Base-by-base conservation (phyloP, 2,113 vertebrate genomes). In the Calyptommatus sinebrachiatus region DNA sequence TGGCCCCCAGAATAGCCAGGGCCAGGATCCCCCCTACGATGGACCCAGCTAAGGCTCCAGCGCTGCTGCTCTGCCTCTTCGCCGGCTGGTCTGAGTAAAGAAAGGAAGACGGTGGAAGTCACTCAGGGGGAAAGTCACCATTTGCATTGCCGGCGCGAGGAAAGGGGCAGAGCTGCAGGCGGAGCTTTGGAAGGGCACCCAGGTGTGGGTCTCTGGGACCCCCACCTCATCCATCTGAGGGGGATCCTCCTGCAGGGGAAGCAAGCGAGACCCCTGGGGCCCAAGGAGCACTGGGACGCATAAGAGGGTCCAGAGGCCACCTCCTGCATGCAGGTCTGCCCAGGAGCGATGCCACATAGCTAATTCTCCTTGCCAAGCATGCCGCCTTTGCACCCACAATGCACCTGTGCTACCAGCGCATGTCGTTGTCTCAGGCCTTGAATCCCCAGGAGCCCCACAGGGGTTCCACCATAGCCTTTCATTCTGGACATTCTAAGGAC, bases 11-110 rank as follows among this genome's bases (percentile, higher is more conserved):
- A 88, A 97, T 89, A 80, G 96, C 92, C 77, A 97, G 85, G 85
- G 95, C 95, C 90, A 97, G 94, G 71, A 96, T 91, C 84, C 94
- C 95, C 88, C 95, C 97, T 88, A 97, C 96, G 86, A 96, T 93
- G 70, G 95, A 96, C 86, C 95, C 96, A 5, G 95, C 97, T 87
- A 97, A 92, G 78, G 96, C 93, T 77, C 96, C 96, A 1, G 87
- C 88, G 75, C 71, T 94, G 91, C 94, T 92, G 29, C 91, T 81
- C 83, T 83, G 85, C 71, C 89, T 87, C 92, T 86, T 89, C 91
- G 88, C 86, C 83, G 93, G 94, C 93, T 91, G 96, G 94, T 97
- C 95, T 90, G 93, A 91, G 92, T 90, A 91, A 87, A 90, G 83
- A 92, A 88, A 84, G 77, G 69, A 75, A 73, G 81, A 76, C 18